Evolutionary conservation across 2,888 invertebrate genomes (phyloP), one percentile per base, ranked within the genome.

Genomic region (Acanthosepion esculentum): DNA sequence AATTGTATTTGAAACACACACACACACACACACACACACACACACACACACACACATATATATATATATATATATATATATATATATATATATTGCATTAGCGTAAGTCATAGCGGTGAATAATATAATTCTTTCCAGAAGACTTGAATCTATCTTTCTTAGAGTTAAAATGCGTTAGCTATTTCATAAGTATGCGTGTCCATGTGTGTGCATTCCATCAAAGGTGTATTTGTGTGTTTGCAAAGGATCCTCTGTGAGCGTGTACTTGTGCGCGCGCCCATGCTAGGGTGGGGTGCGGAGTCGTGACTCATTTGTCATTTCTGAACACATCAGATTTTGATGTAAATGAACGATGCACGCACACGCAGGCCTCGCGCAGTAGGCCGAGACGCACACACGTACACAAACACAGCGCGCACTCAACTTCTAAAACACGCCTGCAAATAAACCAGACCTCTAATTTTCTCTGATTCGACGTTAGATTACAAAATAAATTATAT

Each of bases 241-340:
- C 64, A 64, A 23, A 29, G 2, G 64, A 23, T 64, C 23, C 7
- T 29, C 23, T 64, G 26, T 26, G 64, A 23, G 64, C 26, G 64
- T 26, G 64, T 7, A 26, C 29, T n/a, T n/a, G 29, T n/a, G 78
- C n/a, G n/a, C n/a, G 78, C 78, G 78, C 3, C 41, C 2, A 41
- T 41, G 41, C 41, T 2, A 41, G 41, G 41, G 41, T 41, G 41
- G 41, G 41, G 41, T 41, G 41, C 41, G 41, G 41, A 41, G 8
- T n/a, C n/a, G 78, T 78, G 78, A 78, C 78, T 78, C 78, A 78
- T 78, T 10, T 78, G 78, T 78, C 78, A 78, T 78, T 78, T 78
- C 15, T 78, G 78, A 78, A 78, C 78, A n/a, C 29, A 78, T 78
- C 78, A 78, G 78, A 78, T 78, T 78, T 78, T 78, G 7, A 78